A percentile compares a stretch with the other conserved stretches of the same genome.
These are phyloP conservation scores for Harpalus rubripes DNA, from an alignment of 2,888 invertebrate genomes.

Conservation along the genomic window DNA sequence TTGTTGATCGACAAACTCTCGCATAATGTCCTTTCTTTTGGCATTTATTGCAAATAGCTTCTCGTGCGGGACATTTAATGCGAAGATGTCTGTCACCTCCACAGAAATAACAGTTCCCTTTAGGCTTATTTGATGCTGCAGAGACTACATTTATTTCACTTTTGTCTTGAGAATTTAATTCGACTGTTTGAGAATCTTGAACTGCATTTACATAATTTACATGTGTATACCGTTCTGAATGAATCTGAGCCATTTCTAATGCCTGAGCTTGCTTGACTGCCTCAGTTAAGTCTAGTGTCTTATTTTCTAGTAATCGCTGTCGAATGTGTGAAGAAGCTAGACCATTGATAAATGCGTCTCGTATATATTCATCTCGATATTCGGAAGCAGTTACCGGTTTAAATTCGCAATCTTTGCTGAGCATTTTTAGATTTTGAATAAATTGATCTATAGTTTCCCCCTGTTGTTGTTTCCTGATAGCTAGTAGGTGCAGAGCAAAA, in stretches of 20 bases:
- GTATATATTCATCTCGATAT: no score
- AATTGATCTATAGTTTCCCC: slow-evolving; percentile 1
- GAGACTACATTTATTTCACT: neutral
- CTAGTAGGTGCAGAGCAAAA: slow-evolving; percentile 23
- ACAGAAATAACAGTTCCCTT: slow-evolving; percentile 18
- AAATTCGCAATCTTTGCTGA: neutral
- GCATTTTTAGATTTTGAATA: slow-evolving; percentile 12
- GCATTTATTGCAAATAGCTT: neutral
- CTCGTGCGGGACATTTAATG: neutral
- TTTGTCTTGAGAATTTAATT: neutral
- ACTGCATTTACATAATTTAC: neutral
- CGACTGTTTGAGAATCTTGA: neutral
- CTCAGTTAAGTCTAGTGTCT: neutral
- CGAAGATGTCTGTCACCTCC: slow-evolving; percentile 12
- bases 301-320: neutral
- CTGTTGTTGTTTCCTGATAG: slow-evolving; percentile 27
- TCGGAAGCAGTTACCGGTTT: no score
- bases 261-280: neutral
- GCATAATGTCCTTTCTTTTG: slow-evolving; percentile 9
- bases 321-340: neutral
- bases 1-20: no score
- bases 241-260: neutral
- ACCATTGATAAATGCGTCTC: neutral
- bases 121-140: neutral
- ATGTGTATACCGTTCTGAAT: neutral